Conservation (phyloP, 2,888 invertebrate genomes). For the Zygothrica quintamaculata region DNA sequence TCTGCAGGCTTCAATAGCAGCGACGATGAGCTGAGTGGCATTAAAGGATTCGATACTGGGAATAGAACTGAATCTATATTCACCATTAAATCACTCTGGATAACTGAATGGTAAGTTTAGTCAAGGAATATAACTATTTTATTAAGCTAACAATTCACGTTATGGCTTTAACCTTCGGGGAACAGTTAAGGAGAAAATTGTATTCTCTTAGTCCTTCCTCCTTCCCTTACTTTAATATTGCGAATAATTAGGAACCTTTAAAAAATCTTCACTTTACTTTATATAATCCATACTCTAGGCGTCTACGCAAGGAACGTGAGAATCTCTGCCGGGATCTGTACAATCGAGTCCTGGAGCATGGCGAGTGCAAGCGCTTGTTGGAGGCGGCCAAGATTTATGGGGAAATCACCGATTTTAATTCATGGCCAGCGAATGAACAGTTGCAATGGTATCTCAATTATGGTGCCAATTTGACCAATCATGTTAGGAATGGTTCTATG, state of each 20-base stretch:
- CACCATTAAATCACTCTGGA: slow-evolving; percentile 90
- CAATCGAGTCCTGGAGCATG: slow-evolving; percentile 86
- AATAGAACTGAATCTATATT: slow-evolving; percentile 90
- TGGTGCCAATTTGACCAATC: slow-evolving; percentile 72
- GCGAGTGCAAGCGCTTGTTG: slow-evolving; percentile 87
- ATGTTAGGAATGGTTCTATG: slow-evolving; percentile 57
- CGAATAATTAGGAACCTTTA: too few species aligned
- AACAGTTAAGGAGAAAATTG: too few species aligned
- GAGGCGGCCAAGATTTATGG: slow-evolving; percentile 84
- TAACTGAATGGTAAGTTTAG: slow-evolving; percentile 90
- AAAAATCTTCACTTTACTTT: too few species aligned
- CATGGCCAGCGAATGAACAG: slow-evolving; percentile 80
- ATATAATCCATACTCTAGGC: slow-evolving; percentile 85
- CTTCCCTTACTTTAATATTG: too few species aligned
- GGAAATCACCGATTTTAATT: slow-evolving; percentile 83
- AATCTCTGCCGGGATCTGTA: slow-evolving; percentile 89
- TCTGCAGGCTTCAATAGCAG: slow-evolving; percentile 50
- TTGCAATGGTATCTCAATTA: slow-evolving; percentile 77
- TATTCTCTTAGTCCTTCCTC: too few species aligned
- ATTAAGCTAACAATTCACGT: too few species aligned
- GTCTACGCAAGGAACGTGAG: slow-evolving; percentile 90
- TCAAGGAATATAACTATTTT: background rate
- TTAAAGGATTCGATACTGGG: slow-evolving; percentile 68
- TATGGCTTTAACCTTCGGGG: too few species aligned
- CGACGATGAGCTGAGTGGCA: slow-evolving; percentile 84